Base-by-base conservation (phyloP, 2,888 invertebrate species). In the Ichneumoninae sp. region DNA sequence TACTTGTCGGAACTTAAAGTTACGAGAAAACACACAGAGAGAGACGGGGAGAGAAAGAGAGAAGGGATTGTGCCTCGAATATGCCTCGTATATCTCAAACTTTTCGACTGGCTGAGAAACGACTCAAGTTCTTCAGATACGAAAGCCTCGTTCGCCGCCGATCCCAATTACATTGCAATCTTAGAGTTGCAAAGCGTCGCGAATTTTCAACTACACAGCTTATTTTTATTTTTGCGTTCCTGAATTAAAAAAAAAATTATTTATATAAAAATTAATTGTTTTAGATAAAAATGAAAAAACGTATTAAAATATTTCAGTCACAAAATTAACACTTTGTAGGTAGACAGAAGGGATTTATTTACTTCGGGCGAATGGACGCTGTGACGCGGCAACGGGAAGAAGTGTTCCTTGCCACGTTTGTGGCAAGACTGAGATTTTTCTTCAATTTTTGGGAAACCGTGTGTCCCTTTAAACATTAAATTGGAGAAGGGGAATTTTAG, bases 381-480 rank as follows among this genome's bases (percentile, higher is more conserved):
- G 22, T 22, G 40, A 30, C 63, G 47, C 16, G 40, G 44, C 30
- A 50, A 47, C 66, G 81, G 73, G 52, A 26, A n/a, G 66, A 65
- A 70, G 66, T 52, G 70, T 65, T 84, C 60, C 60, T 84, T 4
- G 85, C 83, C 86, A 81, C 80, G 86, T 75, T 77, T 40, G 78
- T 78, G 83, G 82, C 80, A 54, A 74, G 76, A 87, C 87, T 87
- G 86, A 85, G 70, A 81, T 54, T 88, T 89, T 89, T 89, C 89
- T 87, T 87, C 89, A 57, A 77, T 85, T 89, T 90, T 90, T 88
- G 54, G 89, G 87, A 89, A 91, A 90, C 63, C 74, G 50, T 66
- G 36, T 52, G 83, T 71, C 83, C 75, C 63, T 83, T 81, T 79
- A 52, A 85, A 68, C 63, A 33, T 1, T 16, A 81, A 52, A 33